phyloP scores from a whole-genome alignment of 37 sponge, comb jelly and placozoan genomes.

The Crambe crambe region DNA sequence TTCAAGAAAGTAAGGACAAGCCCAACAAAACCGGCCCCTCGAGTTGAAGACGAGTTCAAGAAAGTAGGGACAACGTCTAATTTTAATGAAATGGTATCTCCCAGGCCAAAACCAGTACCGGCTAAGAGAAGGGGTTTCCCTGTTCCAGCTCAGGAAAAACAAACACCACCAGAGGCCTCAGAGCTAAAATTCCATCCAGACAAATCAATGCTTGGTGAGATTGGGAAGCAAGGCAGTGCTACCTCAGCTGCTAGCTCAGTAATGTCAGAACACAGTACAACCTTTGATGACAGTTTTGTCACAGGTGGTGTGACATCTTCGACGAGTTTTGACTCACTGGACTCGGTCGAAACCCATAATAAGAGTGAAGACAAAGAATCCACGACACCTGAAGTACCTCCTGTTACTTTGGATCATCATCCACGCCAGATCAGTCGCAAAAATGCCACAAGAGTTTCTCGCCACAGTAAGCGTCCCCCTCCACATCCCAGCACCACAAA shows the following conservation, averaged over 20 bases:
- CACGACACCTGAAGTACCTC: background rate
- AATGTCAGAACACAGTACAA: background rate
- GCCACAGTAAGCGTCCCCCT: background rate
- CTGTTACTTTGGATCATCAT: background rate
- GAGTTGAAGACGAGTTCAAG: background rate
- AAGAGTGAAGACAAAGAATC: too few relatives aligned
- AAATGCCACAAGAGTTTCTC: constrained; percentile 5
- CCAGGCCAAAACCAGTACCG: background rate
- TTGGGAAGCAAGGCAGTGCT: background rate
- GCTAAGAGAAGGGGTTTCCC: background rate
- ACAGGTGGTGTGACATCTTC: background rate
- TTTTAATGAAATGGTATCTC: background rate
- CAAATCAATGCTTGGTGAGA: background rate
- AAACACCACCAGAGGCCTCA: background rate
- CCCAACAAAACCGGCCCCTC: too few relatives aligned
- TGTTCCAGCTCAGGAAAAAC: background rate
- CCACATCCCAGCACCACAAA: background rate
- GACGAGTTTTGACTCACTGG: background rate
- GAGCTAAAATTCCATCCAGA: background rate
- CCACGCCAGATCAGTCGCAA: background rate
- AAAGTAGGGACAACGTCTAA: background rate
- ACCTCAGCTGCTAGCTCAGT: background rate
- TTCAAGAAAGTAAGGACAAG: too few relatives aligned
- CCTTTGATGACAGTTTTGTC: background rate
- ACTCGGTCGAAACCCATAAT: background rate